phyloP scores from a whole-genome alignment of 2,113 vertebrate species.

The Podiceps cristatus region DNA sequence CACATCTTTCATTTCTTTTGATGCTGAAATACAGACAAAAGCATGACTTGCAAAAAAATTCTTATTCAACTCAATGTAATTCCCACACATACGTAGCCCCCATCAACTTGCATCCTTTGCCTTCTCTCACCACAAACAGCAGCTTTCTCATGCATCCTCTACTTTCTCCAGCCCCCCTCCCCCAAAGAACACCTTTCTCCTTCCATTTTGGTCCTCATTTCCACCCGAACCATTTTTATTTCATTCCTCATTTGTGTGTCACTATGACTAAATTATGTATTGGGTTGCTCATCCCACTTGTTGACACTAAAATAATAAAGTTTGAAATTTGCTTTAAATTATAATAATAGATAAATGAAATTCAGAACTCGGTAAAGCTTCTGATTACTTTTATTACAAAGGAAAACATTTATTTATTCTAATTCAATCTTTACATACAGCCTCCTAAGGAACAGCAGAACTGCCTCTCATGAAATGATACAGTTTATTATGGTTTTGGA shows the following conservation, averaged over 20 bases:
- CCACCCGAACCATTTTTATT: not conserved
- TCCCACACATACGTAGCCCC: not conserved
- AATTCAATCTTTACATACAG: not conserved
- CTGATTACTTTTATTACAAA: not conserved
- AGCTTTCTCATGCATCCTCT: not conserved
- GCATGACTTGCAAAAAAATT: not conserved
- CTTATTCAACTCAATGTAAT: not conserved
- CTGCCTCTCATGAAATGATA: not conserved
- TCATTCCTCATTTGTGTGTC: not conserved
- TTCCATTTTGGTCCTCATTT: not conserved
- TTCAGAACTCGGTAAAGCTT: not conserved
- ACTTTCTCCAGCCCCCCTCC: not conserved
- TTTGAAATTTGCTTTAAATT: not conserved
- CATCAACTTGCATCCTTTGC: not conserved
- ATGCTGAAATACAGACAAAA: not conserved
- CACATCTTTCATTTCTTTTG: not conserved
- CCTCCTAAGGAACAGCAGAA: not conserved
- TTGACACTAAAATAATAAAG: not conserved
- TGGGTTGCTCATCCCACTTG: not conserved
- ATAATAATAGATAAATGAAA: not conserved
- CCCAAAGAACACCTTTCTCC: not conserved
- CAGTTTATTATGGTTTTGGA: not conserved
- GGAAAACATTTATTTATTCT: not conserved
- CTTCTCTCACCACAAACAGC: not conserved
- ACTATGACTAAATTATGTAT: not conserved